Conservation (phyloP, 2,797 vertebrate genomes). For the Trematomus bernacchii region DNA sequence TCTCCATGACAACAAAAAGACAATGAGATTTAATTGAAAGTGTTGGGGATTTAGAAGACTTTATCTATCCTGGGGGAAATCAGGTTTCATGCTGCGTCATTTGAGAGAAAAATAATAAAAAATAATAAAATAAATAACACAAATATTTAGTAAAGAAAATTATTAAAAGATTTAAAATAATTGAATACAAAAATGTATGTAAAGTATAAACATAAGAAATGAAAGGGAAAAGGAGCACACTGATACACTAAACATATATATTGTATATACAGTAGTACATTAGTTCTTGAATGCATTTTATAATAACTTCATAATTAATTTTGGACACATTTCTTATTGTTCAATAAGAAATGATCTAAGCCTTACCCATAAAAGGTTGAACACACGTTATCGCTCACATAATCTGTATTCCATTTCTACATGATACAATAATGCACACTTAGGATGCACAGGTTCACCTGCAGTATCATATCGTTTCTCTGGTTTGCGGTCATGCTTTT, state of each 20-base stretch:
- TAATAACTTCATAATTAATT: neutral
- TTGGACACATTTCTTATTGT: neutral
- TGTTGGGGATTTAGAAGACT: neutral
- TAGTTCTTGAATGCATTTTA: neutral
- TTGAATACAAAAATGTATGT: no score
- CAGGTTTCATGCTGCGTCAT: no score
- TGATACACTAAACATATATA: no score
- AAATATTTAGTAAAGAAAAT: no score
- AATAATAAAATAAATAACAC: no score
- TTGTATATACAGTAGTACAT: no score
- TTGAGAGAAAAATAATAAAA: no score
- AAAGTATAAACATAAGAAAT: no score
- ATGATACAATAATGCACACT: neutral
- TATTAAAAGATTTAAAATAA: no score
- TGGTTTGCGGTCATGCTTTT: neutral
- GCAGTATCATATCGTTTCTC: neutral
- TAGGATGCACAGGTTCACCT: neutral
- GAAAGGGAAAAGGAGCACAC: no score
- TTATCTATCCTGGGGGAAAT: no score
- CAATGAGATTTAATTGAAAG: neutral
- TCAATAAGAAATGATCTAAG: neutral
- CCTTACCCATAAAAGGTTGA: neutral
- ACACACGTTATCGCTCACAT: neutral
- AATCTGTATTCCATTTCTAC: neutral
- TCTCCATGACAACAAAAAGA: constrained; percentile 26